These are phyloP conservation scores for Drosophila putrida DNA, from an alignment of 2,888 invertebrate genomes.

Conservation along the genomic window DNA sequence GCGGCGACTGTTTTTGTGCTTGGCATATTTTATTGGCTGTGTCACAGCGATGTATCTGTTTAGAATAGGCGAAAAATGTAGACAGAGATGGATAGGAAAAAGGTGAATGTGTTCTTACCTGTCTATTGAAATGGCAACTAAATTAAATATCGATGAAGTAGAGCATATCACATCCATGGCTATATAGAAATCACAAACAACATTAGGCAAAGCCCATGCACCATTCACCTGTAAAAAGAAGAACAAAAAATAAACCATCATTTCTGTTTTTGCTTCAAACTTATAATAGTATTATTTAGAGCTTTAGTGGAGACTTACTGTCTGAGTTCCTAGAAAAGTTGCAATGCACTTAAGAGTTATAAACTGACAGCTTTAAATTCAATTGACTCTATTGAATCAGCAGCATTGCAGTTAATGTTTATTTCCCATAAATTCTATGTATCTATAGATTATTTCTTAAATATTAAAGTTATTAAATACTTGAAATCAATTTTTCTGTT, in stretches of 20 bases:
- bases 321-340: not conserved
- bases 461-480: not conserved
- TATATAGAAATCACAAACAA: slow-evolving; percentile 98
- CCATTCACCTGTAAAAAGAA: slow-evolving; percentile 91
- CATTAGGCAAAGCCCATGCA: slow-evolving; percentile 95
- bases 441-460: too few species aligned
- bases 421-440: too few species aligned
- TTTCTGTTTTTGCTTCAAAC: not conserved
- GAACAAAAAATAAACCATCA: too few species aligned
- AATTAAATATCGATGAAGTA: slow-evolving; percentile 98
- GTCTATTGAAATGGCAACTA: slow-evolving; percentile 99
- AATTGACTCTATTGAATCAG: too few species aligned
- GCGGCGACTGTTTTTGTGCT: slow-evolving; percentile 97
- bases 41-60: slow-evolving; percentile 99
- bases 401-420: too few species aligned
- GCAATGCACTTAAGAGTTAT: too few species aligned
- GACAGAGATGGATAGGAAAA: slow-evolving; percentile 4
- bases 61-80: slow-evolving; percentile 7
- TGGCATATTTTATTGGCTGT: slow-evolving; percentile 99
- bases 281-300: not conserved
- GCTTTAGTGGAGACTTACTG: not conserved
- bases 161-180: slow-evolving; percentile 99
- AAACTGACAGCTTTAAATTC: not conserved
- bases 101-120: slow-evolving; percentile 88
- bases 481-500: slow-evolving; percentile 34